phyloP scores from a whole-genome alignment of 2,113 vertebrate genomes.

The Oplegnathus fasciatus region DNA sequence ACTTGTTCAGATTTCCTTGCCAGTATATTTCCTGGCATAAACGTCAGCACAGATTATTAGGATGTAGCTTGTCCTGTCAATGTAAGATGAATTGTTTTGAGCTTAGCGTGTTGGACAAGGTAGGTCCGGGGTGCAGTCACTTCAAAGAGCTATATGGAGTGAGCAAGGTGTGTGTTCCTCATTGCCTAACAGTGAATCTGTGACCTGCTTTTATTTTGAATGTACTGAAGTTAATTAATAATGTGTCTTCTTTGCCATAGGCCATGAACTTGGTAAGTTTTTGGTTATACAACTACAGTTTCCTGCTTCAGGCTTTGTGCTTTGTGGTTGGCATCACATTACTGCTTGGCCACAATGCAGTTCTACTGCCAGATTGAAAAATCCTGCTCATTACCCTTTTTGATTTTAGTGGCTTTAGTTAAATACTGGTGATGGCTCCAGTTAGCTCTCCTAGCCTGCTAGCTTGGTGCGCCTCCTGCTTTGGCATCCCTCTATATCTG shows the following conservation, averaged over 20 bases:
- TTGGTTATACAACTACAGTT: slow-evolving; percentile 66
- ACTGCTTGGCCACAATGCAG: slow-evolving; percentile 64
- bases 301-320: slow-evolving; percentile 79
- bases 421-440: slow-evolving; percentile 70
- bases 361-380: slow-evolving; percentile 59
- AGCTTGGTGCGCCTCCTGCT: slow-evolving; percentile 65
- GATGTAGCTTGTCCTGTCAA: neutral
- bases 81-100: neutral
- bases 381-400: slow-evolving; percentile 57
- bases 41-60: neutral
- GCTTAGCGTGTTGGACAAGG: neutral
- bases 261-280: slow-evolving; percentile 99
- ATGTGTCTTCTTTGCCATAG: slow-evolving; percentile 86
- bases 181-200: slow-evolving; percentile 41
- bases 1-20: slow-evolving; percentile 8
- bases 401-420: slow-evolving; percentile 68
- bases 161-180: slow-evolving; percentile 27
- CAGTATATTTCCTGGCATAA: neutral
- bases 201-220: slow-evolving; percentile 42
- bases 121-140: neutral
- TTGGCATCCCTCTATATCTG: slow-evolving; percentile 66
- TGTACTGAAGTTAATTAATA: slow-evolving; percentile 75
- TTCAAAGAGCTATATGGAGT: neutral
- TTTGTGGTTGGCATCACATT: slow-evolving; percentile 75
- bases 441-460: slow-evolving; percentile 62